Evolutionary conservation across 2,113 vertebrate genomes (phyloP), one percentile per base, ranked within the genome.

Genomic region (Struthio camelus): DNA sequence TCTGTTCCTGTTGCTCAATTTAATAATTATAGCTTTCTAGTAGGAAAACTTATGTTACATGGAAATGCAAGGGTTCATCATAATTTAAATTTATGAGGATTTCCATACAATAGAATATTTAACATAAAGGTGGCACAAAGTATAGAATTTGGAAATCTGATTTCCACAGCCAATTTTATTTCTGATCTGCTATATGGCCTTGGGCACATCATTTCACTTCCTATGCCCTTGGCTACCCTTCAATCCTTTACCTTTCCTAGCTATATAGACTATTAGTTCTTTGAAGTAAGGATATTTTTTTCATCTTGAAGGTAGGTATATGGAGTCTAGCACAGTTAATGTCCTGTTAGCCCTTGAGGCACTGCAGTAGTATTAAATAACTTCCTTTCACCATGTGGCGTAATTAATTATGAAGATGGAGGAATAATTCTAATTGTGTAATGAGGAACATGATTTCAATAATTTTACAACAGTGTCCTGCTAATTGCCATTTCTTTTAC

Each of bases 301-400:
- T 69, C 9, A 51, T 87, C 32, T 69, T 85, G 4, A 38, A 65
- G 8, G n/a, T 61, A 61, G 6, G 10, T 30, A 22, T 91, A 50
- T 66, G 70, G n/a, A 95, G 62, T 86, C 83, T 75, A 95, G 42
- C 56, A 85, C 62, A 96, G 83, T 89, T 96, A 79, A 88, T 96
- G 6, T 36, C 13, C 40, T 46, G 15, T 30, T 90, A 85, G 59
- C 28, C 34, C 34, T 86, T 67, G 38, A 59, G 69, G 59, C 40
- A 59, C 34, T 66, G 22, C 3, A 65, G 23, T 44, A 66, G 10
- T 62, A 66, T 78, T 77, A 83, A 90, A 88, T 62, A 80, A 90
- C 62, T 97, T 92, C 28, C 51, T 86, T 51, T 93, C 80, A 86
- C 40, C 40, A 62, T 28, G 11, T 62, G 30, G 23, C 71, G 11